phyloP scores from a whole-genome alignment of 2,797 vertebrate genomes.

The Petrocephalus schoutedeni region DNA sequence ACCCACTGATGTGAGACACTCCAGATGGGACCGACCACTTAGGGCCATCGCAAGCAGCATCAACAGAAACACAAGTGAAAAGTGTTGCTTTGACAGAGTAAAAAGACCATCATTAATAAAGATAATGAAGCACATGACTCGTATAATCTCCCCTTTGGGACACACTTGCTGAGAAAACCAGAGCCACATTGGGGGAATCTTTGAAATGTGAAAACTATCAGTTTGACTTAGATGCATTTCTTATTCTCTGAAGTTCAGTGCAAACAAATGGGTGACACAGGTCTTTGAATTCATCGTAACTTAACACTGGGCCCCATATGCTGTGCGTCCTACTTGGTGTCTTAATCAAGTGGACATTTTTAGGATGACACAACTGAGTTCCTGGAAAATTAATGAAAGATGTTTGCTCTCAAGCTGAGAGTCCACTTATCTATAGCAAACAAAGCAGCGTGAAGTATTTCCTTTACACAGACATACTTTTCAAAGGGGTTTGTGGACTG shows the following conservation, averaged over 20 bases:
- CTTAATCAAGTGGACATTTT: conserved; percentile 4
- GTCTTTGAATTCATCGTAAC: not conserved
- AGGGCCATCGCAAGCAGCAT: conserved; percentile 54
- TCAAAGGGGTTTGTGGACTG: not conserved
- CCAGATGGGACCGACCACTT: conserved; percentile 63
- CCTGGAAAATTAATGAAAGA: conserved; percentile 1
- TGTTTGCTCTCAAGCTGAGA: not conserved
- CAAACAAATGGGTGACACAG: conserved; percentile 32
- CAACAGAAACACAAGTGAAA: conserved; percentile 48
- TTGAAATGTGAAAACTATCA: conserved; percentile 45
- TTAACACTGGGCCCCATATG: not conserved
- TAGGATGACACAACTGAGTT: conserved; percentile 1
- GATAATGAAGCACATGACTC: conserved; percentile 56
- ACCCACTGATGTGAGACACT: conserved; percentile 48
- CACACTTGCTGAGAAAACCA: conserved; percentile 42
- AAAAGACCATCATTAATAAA: conserved; percentile 59
- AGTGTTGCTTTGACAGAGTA: conserved; percentile 51
- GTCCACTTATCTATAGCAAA: conserved; percentile 10
- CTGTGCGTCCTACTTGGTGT: not conserved
- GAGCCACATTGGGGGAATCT: conserved; percentile 22
- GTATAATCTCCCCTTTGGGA: conserved; percentile 51
- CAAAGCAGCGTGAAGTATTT: not conserved
- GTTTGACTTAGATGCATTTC: conserved; percentile 38
- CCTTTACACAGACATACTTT: not conserved
- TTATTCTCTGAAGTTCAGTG: conserved; percentile 42